Percentiles rank a stretch among this genome's conserved stretches.
These are phyloP conservation scores for Molanna angustata DNA, from an alignment of 2,888 invertebrate genomes.

Conservation along the genomic window DNA sequence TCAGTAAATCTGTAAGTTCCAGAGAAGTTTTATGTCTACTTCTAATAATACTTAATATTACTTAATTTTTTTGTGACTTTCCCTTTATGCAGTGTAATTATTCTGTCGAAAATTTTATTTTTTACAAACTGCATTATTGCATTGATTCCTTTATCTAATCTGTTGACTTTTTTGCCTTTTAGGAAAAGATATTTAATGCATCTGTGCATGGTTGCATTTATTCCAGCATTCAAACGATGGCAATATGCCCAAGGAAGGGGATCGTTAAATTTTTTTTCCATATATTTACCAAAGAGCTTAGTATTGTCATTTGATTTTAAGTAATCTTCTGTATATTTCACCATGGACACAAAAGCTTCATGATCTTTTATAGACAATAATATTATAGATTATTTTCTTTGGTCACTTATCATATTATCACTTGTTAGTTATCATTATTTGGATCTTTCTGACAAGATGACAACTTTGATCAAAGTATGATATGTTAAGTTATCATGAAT, in stretches of 20 bases:
- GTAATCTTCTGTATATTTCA: no score
- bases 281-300: no score
- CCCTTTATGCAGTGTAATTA: background rate
- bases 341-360: no score
- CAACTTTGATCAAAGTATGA: no score
- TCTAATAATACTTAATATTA: background rate
- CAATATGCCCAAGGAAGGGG: no score
- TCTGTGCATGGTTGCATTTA: no score
- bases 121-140: background rate
- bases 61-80: background rate
- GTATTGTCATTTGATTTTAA: no score
- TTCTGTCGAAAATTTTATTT: background rate
- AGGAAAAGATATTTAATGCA: no score
- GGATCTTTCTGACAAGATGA: background rate
- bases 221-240: no score
- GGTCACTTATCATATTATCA: background rate
- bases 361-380: background rate
- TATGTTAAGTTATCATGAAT: no score
- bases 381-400: slow-evolving; percentile 1
- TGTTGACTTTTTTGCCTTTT: background rate
- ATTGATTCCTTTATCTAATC: background rate
- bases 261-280: no score
- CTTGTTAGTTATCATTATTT: slow-evolving; percentile 1
- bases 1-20: background rate
- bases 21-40: background rate